Evolutionary conservation across 2,113 vertebrate genomes (phyloP).

Genomic region (Entomyzon cyanotis): DNA sequence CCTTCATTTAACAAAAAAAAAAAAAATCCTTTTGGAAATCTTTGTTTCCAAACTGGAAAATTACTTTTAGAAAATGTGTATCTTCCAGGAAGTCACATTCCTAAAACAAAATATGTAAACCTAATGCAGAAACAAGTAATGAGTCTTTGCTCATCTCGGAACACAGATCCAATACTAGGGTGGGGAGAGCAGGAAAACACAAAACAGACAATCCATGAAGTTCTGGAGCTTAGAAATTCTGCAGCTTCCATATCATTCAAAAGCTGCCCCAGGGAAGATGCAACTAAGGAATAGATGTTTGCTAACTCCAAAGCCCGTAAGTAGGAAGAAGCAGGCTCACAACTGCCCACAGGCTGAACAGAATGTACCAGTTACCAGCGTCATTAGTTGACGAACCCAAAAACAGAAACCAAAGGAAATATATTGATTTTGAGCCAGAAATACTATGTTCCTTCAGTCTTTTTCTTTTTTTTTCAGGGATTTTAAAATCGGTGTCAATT

Average conservation of each 20-base stretch:
- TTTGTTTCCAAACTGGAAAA: neutral
- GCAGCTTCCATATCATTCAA: neutral
- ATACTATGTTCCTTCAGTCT: neutral
- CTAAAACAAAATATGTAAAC: neutral
- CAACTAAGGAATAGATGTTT: neutral
- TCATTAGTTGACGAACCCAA: neutral
- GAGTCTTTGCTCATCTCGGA: neutral
- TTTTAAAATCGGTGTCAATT: neutral
- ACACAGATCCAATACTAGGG: accelerated
- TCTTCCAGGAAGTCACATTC: neutral
- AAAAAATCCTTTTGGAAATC: neutral
- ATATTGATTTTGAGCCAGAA: neutral
- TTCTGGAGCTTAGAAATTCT: neutral
- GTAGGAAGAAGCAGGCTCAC: neutral
- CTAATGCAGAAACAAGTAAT: neutral
- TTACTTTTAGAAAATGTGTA: neutral
- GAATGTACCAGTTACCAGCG: neutral
- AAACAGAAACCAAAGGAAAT: neutral
- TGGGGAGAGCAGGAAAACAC: neutral
- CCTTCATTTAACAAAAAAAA: neutral
- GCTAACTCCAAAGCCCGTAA: neutral
- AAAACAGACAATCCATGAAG: neutral
- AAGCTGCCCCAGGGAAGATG: neutral
- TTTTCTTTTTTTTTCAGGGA: neutral
- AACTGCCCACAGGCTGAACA: neutral